These are phyloP conservation scores for Florisuga fusca DNA, from an alignment of 2,797 vertebrate genomes.

Conservation along the genomic window DNA sequence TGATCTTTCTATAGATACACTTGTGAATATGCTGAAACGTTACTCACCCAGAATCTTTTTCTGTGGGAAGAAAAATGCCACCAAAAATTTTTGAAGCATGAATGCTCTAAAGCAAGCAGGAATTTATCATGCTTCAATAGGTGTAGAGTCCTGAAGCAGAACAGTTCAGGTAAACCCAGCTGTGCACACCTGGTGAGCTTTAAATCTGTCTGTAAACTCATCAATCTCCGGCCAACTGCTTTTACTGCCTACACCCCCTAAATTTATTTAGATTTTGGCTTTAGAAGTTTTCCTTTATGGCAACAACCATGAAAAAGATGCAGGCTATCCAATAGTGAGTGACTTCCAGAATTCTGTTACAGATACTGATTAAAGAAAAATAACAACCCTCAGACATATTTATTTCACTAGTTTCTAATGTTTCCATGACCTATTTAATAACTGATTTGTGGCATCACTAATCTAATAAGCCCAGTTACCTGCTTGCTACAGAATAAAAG, in stretches of 20 bases:
- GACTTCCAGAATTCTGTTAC: neutral
- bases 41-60: neutral
- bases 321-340: neutral
- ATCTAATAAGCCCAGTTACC: neutral
- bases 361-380: neutral
- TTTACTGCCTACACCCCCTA: neutral
- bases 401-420: neutral
- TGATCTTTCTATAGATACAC: neutral
- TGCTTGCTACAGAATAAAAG: neutral
- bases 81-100: neutral
- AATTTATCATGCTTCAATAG: slow-evolving; percentile 45
- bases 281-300: slow-evolving; percentile 22
- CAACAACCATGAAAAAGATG: neutral
- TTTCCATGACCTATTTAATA: neutral
- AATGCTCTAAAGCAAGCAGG: slow-evolving; percentile 34
- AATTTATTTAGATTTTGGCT: slow-evolving; percentile 15
- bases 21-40: neutral
- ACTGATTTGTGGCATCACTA: neutral
- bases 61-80: slow-evolving; percentile 15
- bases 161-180: slow-evolving; percentile 39
- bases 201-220: slow-evolving; percentile 67
- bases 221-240: slow-evolving; percentile 26
- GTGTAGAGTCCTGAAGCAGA: slow-evolving; percentile 59
- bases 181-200: slow-evolving; percentile 51
- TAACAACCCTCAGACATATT: neutral